Evolutionary conservation across 2,113 vertebrate species (phyloP).

Genomic region (Dinomys branickii): DNA sequence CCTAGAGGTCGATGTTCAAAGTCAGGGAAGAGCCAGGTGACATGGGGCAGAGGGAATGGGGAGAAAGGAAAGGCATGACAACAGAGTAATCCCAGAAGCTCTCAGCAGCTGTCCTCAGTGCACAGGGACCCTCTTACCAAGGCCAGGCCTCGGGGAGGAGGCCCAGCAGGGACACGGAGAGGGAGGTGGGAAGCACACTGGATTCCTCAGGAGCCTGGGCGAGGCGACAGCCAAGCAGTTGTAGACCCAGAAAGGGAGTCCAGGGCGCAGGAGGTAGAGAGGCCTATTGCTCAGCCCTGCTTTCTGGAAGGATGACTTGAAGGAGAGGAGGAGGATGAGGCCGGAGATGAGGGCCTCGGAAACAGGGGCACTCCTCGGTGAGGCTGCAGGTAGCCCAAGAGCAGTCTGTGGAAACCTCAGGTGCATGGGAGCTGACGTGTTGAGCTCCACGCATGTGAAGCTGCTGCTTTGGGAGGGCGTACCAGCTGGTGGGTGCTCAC

Average conservation of each 20-base stretch:
- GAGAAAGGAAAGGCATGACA: neutral
- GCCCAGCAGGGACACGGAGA: neutral
- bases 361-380: neutral
- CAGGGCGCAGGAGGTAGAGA: neutral
- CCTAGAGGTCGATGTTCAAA: neutral
- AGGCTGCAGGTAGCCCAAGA: neutral
- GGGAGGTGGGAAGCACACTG: accelerated
- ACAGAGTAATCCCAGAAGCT: neutral
- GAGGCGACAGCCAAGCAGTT: neutral
- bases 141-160: accelerated
- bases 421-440: neutral
- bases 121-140: too few species aligned
- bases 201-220: neutral
- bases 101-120: neutral
- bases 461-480: too few species aligned
- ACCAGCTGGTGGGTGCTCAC: neutral
- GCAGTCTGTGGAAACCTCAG: neutral
- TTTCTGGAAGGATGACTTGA: neutral
- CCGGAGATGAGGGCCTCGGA: neutral
- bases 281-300: neutral
- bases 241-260: neutral
- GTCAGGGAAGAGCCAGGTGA: neutral
- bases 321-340: neutral
- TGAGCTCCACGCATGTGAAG: neutral
- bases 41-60: neutral